A percentile compares a stretch with the other conserved stretches of the same genome.
Conservation (phyloP, 2,888 invertebrate genomes). For the Polietes domitor region DNA sequence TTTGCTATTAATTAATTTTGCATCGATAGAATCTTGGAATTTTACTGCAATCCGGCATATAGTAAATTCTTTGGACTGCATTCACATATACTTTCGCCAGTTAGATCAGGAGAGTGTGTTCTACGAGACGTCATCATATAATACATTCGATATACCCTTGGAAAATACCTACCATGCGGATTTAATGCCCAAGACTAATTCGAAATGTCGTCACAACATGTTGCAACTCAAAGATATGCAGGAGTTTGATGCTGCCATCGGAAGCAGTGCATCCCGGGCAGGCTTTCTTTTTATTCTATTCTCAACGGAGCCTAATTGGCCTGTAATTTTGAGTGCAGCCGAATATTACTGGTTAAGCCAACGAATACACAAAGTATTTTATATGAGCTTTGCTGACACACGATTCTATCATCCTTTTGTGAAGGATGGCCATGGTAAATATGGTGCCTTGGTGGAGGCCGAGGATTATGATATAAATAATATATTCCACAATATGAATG, state of each 20-base stretch:
- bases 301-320: conserved; percentile 23
- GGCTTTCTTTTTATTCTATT: conserved; percentile 65
- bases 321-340: not conserved
- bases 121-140: conserved; percentile 1
- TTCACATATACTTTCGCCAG: conserved; percentile 17
- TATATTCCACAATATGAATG: conserved; percentile 74
- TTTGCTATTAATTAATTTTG: conserved; percentile 8
- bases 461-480: conserved; percentile 47
- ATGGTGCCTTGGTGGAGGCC: conserved; percentile 63
- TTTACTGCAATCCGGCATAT: not conserved
- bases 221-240: conserved; percentile 43
- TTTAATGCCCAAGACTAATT: not conserved
- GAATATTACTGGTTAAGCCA: conserved; percentile 69
- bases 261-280: conserved; percentile 44
- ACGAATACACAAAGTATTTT: conserved; percentile 74
- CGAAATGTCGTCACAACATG: conserved; percentile 66
- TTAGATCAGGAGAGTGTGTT: not conserved
- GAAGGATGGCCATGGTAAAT: not conserved
- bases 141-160: conserved; percentile 33
- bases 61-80: conserved; percentile 24
- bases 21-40: not conserved
- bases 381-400: conserved; percentile 63
- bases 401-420: conserved; percentile 76
- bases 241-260: conserved; percentile 30
- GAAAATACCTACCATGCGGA: conserved; percentile 2